phyloP scores from a whole-genome alignment of 2,797 vertebrate genomes.

The Diceros bicornis region DNA sequence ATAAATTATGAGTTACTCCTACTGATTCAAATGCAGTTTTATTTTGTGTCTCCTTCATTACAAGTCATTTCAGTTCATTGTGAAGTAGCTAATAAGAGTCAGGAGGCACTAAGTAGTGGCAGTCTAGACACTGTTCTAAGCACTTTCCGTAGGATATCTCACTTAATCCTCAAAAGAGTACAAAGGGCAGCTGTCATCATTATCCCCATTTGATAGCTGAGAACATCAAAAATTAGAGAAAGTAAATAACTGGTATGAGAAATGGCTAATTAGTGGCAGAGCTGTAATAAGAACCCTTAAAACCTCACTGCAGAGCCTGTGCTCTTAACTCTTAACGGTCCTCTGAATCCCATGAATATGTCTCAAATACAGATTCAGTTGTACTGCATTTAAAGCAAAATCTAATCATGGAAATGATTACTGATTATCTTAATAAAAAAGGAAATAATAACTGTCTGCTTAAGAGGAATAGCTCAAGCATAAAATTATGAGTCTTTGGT shows the following conservation, averaged over 20 bases:
- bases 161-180: neutral
- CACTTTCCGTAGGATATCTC: neutral
- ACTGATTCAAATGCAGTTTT: neutral
- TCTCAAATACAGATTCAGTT: neutral
- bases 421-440: slow-evolving; percentile 37
- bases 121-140: neutral
- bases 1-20: neutral
- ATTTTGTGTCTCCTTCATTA: neutral
- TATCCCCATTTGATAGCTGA: neutral
- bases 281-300: neutral
- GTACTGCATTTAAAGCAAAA: slow-evolving; percentile 22
- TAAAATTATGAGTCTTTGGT: slow-evolving; percentile 27
- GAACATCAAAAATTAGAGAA: neutral
- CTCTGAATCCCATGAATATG: neutral
- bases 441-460: neutral
- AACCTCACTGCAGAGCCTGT: neutral
- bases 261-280: neutral
- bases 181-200: neutral
- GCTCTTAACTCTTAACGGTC: neutral
- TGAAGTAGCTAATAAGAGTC: neutral
- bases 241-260: neutral
- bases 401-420: neutral
- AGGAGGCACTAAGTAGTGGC: neutral
- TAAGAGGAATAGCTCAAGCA: neutral
- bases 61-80: neutral